These are phyloP conservation scores for Boloria selene DNA, from an alignment of 2,888 invertebrate species.

Conservation along the genomic window DNA sequence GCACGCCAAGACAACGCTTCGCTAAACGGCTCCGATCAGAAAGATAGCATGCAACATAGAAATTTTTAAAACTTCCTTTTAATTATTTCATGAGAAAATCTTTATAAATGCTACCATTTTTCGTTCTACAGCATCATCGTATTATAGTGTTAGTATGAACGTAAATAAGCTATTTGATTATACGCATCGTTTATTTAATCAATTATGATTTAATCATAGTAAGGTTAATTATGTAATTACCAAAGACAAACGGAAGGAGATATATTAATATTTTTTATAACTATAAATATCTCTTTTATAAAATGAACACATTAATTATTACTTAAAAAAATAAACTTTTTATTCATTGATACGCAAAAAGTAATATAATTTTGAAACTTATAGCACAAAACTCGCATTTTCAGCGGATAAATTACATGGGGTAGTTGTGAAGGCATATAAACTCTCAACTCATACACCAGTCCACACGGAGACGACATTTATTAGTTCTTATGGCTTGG, in stretches of 20 bases:
- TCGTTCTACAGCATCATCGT: too few relatives aligned
- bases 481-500: conserved; percentile 30
- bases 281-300: too few relatives aligned
- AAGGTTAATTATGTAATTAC: too few relatives aligned
- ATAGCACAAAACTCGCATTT: conserved; percentile 17
- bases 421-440: conserved; percentile 52
- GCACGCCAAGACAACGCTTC: conserved; percentile 52
- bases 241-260: too few relatives aligned
- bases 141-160: too few relatives aligned
- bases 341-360: conserved; percentile 4
- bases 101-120: background rate
- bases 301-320: too few relatives aligned
- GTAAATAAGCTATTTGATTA: too few relatives aligned
- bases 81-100: conserved; percentile 13
- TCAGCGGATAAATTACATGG: conserved; percentile 44
- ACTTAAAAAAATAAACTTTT: background rate
- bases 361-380: conserved; percentile 13
- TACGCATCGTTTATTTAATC: too few relatives aligned
- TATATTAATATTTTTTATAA: too few relatives aligned
- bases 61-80: conserved; percentile 38
- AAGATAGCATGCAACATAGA: conserved; percentile 31
- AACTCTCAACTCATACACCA: conserved; percentile 66
- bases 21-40: conserved; percentile 59
- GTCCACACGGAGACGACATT: conserved; percentile 25
- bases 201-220: too few relatives aligned